Percentiles rank a stretch among this genome's conserved stretches.
These are phyloP conservation scores for Drosophila setosimentum DNA, from an alignment of 2,888 invertebrate species.

Conservation along the genomic window DNA sequence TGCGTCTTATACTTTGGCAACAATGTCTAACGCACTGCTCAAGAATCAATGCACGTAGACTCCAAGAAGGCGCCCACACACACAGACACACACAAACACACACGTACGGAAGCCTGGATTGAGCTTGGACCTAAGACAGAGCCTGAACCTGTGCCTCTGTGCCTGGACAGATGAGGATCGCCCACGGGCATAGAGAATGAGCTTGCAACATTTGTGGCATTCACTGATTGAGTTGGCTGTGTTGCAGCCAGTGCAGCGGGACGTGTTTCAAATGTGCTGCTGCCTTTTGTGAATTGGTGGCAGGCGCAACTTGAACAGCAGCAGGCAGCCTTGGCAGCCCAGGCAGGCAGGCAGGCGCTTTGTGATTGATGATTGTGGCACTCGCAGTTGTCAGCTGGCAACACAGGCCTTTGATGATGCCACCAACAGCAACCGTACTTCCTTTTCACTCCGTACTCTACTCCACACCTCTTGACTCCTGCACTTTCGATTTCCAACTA, in stretches of 20 bases:
- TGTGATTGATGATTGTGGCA: conserved; percentile 76
- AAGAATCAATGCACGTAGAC: conserved; percentile 56
- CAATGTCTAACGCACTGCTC: conserved; percentile 30
- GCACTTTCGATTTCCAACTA: conserved; percentile 68
- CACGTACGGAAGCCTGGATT: conserved; percentile 9
- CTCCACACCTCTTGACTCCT: neutral
- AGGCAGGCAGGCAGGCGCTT: conserved; percentile 16
- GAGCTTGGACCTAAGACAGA: conserved; percentile 4
- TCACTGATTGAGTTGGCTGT: conserved; percentile 54
- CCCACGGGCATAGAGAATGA: conserved; percentile 54
- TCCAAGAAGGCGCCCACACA: conserved; percentile 48
- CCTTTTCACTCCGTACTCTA: conserved; percentile 15
- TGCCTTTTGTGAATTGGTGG: conserved; percentile 17
- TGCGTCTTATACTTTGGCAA: conserved; percentile 25
- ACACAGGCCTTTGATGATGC: conserved; percentile 63
- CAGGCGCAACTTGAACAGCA: conserved; percentile 48
- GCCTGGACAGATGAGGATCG: conserved; percentile 31
- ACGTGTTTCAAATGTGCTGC: conserved; percentile 36
- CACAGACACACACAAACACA: conserved; percentile 29
- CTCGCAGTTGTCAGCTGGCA: conserved; percentile 51
- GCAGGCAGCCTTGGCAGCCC: conserved; percentile 3
- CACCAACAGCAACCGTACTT: conserved; percentile 22
- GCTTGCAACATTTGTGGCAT: conserved; percentile 51
- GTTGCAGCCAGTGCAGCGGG: conserved; percentile 7
- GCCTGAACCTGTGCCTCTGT: conserved; percentile 17